Evolutionary conservation across 2,888 invertebrate species (phyloP).

Genomic region (Meteorus cinctellus): DNA sequence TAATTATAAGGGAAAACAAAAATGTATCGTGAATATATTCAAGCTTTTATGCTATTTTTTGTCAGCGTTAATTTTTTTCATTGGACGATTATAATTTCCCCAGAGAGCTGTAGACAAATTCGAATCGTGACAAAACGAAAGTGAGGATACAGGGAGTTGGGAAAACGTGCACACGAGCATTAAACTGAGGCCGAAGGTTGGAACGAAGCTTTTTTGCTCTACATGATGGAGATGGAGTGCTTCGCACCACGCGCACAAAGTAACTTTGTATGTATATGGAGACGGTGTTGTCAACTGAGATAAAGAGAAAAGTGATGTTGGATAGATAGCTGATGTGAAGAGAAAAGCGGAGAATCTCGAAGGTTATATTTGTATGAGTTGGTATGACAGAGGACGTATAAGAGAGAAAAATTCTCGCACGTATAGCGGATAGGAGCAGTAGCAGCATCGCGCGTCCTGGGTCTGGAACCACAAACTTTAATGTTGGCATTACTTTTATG

Average conservation of each 20-base stretch:
- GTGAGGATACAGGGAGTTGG: conserved; percentile 30
- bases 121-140: background rate
- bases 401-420: conserved; percentile 33
- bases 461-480: conserved; percentile 73
- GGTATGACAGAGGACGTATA: conserved; percentile 49
- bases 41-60: too few relatives aligned
- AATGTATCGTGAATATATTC: too few relatives aligned
- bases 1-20: too few relatives aligned
- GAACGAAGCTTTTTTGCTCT: conserved; percentile 12
- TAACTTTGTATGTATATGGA: background rate
- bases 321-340: conserved; percentile 11
- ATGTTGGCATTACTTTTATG: conserved; percentile 73
- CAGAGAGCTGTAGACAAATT: conserved; percentile 36
- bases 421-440: conserved; percentile 47
- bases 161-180: conserved; percentile 22
- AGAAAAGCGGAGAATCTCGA: background rate
- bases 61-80: background rate
- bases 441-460: conserved; percentile 57
- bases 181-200: conserved; percentile 20
- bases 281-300: conserved; percentile 40
- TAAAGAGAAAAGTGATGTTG: conserved; percentile 30
- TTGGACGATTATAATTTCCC: conserved; percentile 51
- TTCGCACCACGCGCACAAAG: background rate
- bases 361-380: background rate
- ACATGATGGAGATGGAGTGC: background rate